Evolutionary conservation across 2,113 vertebrate genomes (phyloP).

Genomic region (Cranoglanis bouderius): DNA sequence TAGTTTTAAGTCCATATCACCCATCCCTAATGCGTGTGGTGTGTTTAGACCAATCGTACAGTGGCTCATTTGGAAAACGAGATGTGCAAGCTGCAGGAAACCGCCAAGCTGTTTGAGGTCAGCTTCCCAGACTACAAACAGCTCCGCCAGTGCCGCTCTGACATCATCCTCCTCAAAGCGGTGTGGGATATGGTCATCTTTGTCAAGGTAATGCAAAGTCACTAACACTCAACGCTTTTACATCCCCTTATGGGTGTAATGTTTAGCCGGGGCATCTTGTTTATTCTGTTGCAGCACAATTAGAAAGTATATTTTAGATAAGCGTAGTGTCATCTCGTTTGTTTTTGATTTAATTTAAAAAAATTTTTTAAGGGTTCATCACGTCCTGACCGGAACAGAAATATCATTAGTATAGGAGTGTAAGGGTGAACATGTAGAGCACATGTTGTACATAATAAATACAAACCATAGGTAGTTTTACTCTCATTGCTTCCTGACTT

Average conservation of each 20-base stretch:
- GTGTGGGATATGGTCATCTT: constrained; percentile 78
- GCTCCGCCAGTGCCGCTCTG: constrained; percentile 72
- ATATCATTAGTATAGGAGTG: neutral
- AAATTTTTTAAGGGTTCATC: too few relatives aligned
- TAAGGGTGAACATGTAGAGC: neutral
- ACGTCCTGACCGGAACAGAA: neutral
- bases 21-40: constrained; percentile 32
- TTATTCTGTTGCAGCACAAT: neutral
- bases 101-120: constrained; percentile 77
- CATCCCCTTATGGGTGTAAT: neutral
- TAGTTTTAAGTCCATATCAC: too few relatives aligned
- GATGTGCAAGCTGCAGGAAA: constrained; percentile 73
- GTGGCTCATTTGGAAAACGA: constrained; percentile 69
- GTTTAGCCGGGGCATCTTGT: neutral
- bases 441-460: neutral
- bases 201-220: constrained; percentile 66
- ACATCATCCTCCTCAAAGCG: constrained; percentile 74
- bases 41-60: constrained; percentile 60
- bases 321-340: neutral
- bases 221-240: neutral
- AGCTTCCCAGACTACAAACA: constrained; percentile 78
- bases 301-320: neutral
- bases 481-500: neutral
- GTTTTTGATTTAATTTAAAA: neutral
- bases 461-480: neutral